Conservation (phyloP, 2,888 invertebrate species). For the Hydroisotoma schaefferi region DNA sequence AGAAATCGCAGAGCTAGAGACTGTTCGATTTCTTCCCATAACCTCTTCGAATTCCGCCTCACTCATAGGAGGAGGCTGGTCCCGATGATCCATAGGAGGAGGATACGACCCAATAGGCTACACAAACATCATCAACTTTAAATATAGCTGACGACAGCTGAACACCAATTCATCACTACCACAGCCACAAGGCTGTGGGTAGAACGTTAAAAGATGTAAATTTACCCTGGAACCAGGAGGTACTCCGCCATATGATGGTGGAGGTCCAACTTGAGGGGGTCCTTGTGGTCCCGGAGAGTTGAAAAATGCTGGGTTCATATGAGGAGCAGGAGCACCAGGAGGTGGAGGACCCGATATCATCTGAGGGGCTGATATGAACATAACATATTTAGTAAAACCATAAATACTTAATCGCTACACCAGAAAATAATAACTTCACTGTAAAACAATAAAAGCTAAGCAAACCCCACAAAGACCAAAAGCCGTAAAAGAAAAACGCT, state of each 20-base stretch:
- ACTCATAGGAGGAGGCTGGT: constrained; percentile 62
- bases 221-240: constrained; percentile 28
- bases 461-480: no score
- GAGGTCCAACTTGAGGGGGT: constrained; percentile 58
- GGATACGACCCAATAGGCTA: constrained; percentile 34
- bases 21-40: constrained; percentile 94
- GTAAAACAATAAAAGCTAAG: no score
- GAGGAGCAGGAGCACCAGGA: constrained; percentile 71
- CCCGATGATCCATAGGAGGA: constrained; percentile 49
- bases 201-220: no score
- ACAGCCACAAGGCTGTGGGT: no score
- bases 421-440: no score
- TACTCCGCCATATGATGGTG: constrained; percentile 52
- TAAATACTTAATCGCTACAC: no score
- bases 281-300: constrained; percentile 60
- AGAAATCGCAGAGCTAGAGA: constrained; percentile 94
- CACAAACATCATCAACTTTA: no score
- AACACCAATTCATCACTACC: no score
- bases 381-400: background rate
- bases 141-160: no score
- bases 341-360: constrained; percentile 58
- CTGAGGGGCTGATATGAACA: constrained; percentile 53
- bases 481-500: no score
- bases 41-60: constrained; percentile 98
- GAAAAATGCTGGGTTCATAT: constrained; percentile 96